Conservation (phyloP, 2,797 vertebrate genomes). For the Microcaecilia unicolor region DNA sequence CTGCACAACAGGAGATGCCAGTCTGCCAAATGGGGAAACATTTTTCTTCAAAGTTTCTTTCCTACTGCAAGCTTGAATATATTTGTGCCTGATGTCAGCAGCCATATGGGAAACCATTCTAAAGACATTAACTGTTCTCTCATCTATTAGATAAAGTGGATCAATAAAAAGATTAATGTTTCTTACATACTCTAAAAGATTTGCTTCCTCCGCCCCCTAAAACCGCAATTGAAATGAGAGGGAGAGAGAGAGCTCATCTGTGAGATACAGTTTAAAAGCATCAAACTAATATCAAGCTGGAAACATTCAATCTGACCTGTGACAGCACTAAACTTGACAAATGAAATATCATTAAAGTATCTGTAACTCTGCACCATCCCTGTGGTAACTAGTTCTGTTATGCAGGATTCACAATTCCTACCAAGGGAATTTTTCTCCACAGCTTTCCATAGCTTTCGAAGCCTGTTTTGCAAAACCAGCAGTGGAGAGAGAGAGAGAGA, state of each 20-base stretch:
- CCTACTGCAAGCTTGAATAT: background rate
- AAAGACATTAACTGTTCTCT: slow-evolving; percentile 19
- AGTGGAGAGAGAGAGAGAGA: too few species aligned
- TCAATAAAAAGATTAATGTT: too few species aligned
- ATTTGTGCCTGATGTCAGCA: background rate
- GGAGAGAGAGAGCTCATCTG: slow-evolving; percentile 7
- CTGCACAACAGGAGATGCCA: background rate
- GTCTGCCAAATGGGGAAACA: background rate
- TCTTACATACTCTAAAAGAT: too few species aligned
- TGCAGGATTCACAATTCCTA: too few species aligned
- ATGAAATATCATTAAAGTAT: slow-evolving; percentile 35
- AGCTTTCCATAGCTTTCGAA: too few species aligned
- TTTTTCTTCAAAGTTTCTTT: slow-evolving; percentile 9
- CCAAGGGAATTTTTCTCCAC: too few species aligned
- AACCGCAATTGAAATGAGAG: background rate
- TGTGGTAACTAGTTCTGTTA: slow-evolving; percentile 15
- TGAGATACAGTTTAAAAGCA: slow-evolving; percentile 12
- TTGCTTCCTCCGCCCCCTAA: too few species aligned
- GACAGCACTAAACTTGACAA: slow-evolving; percentile 16
- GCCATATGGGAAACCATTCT: background rate
- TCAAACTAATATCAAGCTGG: slow-evolving; percentile 17
- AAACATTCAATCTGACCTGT: slow-evolving; percentile 25
- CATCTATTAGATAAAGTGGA: background rate
- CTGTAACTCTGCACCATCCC: slow-evolving; percentile 7
- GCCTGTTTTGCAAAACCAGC: too few species aligned